These are phyloP conservation scores for Xiphorhynchus elegans DNA, from an alignment of 2,113 vertebrate species.

Conservation along the genomic window DNA sequence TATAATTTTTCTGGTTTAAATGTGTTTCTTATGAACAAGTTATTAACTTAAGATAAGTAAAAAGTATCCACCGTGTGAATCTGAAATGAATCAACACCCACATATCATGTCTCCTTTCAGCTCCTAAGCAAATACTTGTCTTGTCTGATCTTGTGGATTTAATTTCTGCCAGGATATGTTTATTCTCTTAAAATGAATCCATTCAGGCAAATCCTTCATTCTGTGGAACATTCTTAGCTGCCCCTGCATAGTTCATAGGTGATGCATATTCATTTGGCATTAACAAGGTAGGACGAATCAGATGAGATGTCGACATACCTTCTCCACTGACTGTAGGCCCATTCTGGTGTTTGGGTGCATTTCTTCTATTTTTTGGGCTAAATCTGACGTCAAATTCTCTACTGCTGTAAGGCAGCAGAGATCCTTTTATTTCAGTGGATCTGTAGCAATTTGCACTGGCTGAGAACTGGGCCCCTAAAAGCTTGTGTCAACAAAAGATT, in stretches of 20 bases:
- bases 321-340: not conserved
- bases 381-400: not conserved
- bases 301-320: not conserved
- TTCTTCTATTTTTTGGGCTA: slow-evolving; percentile 17
- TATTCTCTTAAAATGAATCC: not conserved
- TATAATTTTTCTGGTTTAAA: not conserved
- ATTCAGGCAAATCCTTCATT: not conserved
- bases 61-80: not conserved
- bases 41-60: slow-evolving; percentile 18
- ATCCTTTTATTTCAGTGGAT: slow-evolving; percentile 28
- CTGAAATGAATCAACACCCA: slow-evolving; percentile 2
- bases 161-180: slow-evolving; percentile 36
- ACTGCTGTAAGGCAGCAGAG: not conserved
- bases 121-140: slow-evolving; percentile 29
- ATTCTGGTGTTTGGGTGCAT: not conserved
- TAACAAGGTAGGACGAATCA: not conserved
- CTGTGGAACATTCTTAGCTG: not conserved
- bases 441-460: slow-evolving; percentile 35
- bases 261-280: not conserved
- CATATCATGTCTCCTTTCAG: not conserved
- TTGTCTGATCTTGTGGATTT: not conserved
- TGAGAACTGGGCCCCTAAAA: slow-evolving; percentile 39
- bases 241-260: not conserved
- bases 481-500: slow-evolving; percentile 62
- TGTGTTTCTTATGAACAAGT: not conserved